Base-by-base conservation (phyloP, 2,797 vertebrate genomes). In the Aeoliscus strigatus region DNA sequence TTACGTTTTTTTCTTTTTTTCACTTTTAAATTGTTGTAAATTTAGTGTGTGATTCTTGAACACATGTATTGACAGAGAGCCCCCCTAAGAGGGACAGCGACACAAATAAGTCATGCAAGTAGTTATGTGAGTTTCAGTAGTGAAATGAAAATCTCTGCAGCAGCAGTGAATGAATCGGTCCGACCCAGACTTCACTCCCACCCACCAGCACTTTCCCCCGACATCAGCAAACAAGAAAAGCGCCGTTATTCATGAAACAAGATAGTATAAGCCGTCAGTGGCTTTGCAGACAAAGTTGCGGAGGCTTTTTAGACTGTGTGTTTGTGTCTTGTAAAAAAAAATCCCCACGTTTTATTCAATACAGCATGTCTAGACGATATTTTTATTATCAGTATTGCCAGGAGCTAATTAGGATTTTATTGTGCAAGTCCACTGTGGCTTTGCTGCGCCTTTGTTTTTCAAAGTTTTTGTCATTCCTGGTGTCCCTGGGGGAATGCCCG, bases 341-440 rank as follows among this genome's bases (percentile, higher is more conserved):
- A 58, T 57, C 66, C 67, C 64, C 60, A 15, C 68, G 77, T 79
- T 82, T 85, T 74, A 79, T 70, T 81, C 79, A 80, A 78, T 75
- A 73, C 73, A 77, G 46, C 74, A 78, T 66, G 85, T 86, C 82
- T 87, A 87, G 86, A 87, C 86, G 70, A 69, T 81, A 80, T 86
- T 87, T 86, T 83, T 83, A 84, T 82, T 73, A 77, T 84, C 76
- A 82, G 85, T 80, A 87, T 85, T 72, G 70, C 73, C 70, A 75
- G 73, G 76, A 77, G 80, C 82, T 87, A 84, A 87, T 88, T 84
- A 77, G 70, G 55, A 49, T 79, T 87, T 87, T 85, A 85, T 81
- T 80, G 82, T 73, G 58, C 55, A 68, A 82, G 70, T 77, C 71
- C 46, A 77, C 72, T 79, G 63, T 58, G 65, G 66, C 73, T 78